Conservation (phyloP, 2,113 vertebrate genomes). For the Megalops atlanticus region DNA sequence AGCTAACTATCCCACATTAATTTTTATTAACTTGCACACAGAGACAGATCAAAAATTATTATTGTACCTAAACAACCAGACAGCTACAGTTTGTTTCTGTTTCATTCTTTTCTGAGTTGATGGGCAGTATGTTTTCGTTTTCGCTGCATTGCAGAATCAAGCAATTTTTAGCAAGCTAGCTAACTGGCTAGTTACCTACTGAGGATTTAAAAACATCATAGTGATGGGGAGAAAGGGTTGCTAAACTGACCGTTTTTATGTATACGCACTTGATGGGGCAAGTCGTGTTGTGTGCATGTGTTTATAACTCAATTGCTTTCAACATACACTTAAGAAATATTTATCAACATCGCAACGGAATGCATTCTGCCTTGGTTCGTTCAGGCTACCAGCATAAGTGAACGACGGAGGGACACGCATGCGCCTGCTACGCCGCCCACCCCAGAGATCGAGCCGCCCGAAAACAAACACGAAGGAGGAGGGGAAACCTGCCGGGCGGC, state of each 20-base stretch:
- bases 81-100: background rate
- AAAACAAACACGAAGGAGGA: conserved; percentile 69
- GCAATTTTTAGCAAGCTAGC: background rate
- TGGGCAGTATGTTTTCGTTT: background rate
- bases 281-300: background rate
- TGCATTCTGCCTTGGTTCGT: conserved; percentile 35
- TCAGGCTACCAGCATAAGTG: conserved; percentile 47
- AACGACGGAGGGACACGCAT: conserved; percentile 70
- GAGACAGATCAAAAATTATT: background rate
- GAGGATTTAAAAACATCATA: background rate
- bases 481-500: conserved; percentile 46
- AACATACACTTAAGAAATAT: background rate
- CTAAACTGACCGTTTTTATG: background rate
- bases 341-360: conserved; percentile 35
- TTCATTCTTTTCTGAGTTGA: background rate
- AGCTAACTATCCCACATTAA: background rate
- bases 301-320: background rate
- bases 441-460: conserved; percentile 48
- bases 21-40: background rate
- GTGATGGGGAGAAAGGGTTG: background rate
- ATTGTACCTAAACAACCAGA: background rate
- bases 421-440: conserved; percentile 61
- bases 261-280: background rate
- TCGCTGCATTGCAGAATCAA: background rate
- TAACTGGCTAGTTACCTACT: background rate